phyloP scores from a whole-genome alignment of 2,113 vertebrate species.

The Porphyrio hochstetteri region DNA sequence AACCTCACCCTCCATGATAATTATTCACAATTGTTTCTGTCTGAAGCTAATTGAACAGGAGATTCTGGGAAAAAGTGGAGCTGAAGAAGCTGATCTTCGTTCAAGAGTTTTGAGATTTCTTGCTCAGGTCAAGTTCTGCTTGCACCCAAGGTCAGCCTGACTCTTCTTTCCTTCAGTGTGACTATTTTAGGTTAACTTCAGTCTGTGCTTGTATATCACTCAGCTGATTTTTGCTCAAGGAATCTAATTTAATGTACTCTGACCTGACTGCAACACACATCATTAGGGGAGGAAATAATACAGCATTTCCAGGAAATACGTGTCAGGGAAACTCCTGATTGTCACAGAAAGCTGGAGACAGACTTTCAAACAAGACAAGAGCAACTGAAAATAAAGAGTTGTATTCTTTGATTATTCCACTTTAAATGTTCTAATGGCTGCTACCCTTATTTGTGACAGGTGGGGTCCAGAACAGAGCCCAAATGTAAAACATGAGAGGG shows the following conservation, averaged over 20 bases:
- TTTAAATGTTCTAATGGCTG: background rate
- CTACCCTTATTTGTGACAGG: background rate
- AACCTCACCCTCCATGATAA: background rate
- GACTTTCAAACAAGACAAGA: background rate
- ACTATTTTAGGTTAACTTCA: background rate
- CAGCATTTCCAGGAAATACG: background rate
- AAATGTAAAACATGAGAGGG: background rate
- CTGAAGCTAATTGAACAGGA: background rate
- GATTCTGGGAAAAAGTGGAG: background rate
- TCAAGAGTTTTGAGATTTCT: background rate
- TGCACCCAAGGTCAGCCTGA: background rate
- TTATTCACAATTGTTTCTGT: background rate
- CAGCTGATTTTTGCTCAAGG: background rate
- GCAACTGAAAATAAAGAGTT: background rate
- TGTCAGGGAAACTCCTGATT: background rate
- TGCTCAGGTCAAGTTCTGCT: background rate
- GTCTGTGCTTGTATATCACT: background rate
- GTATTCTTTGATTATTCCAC: background rate
- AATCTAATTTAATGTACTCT: background rate
- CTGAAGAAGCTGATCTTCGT: background rate
- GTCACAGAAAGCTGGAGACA: background rate
- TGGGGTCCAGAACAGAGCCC: background rate
- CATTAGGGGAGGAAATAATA: background rate
- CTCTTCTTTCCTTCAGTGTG: background rate
- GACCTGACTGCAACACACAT: background rate